Conservation (phyloP, 2,113 vertebrate species). For the Rana temporaria region DNA sequence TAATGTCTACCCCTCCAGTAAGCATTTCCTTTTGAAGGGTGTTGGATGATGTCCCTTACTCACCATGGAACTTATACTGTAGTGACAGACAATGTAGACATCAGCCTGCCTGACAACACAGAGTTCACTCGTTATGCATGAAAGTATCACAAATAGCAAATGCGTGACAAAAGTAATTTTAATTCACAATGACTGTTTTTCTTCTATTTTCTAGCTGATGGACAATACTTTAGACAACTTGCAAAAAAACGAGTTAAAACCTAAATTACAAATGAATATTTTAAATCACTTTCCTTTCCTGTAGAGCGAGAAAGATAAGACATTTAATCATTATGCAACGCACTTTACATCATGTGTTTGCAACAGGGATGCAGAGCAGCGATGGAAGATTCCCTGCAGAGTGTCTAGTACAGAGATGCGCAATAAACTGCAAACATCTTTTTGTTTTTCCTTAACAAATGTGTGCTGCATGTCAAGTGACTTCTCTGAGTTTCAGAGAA, state of each 20-base stretch:
- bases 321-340: constrained; percentile 13
- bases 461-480: constrained; percentile 29
- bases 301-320: constrained; percentile 14
- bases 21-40: too few relatives aligned
- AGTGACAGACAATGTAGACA: not conserved
- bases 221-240: not conserved
- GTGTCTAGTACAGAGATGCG: constrained; percentile 9
- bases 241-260: not conserved
- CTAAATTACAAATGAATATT: not conserved
- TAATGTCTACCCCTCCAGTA: too few relatives aligned
- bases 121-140: constrained; percentile 5
- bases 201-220: not conserved
- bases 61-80: not conserved
- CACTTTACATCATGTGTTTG: constrained; percentile 5
- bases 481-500: not conserved
- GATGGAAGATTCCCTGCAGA: constrained; percentile 16
- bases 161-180: constrained; percentile 15
- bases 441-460: not conserved
- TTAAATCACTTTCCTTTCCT: not conserved
- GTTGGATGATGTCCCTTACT: too few relatives aligned
- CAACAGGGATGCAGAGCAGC: constrained; percentile 12
- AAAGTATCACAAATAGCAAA: not conserved
- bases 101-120: not conserved
- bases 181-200: not conserved
- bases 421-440: constrained; percentile 19